Percentiles rank a stretch among this genome's conserved stretches.
Evolutionary conservation across 2,113 vertebrate genomes (phyloP).

Genomic region (Polypterus senegalus): DNA sequence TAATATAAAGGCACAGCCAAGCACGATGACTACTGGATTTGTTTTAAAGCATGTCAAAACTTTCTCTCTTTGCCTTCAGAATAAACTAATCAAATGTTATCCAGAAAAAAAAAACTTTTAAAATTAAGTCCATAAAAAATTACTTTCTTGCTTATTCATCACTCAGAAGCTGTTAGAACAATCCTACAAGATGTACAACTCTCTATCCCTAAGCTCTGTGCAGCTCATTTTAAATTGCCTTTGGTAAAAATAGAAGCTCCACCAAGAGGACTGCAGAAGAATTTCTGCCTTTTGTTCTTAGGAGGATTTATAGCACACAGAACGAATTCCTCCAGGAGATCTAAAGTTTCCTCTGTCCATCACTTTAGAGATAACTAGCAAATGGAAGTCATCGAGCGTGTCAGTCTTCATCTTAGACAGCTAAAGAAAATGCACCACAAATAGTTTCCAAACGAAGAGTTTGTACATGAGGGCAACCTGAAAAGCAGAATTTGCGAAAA

Average conservation of each 20-base stretch:
- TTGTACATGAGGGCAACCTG: too few species aligned
- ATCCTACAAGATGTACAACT: too few species aligned
- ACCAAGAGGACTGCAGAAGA: constrained; percentile 21
- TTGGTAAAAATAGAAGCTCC: constrained; percentile 27
- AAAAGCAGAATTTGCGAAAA: constrained; percentile 11
- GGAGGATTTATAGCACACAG: constrained; percentile 34
- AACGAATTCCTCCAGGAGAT: constrained; percentile 38
- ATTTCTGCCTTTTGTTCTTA: neutral
- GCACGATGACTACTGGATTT: too few species aligned
- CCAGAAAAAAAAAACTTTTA: constrained; percentile 20
- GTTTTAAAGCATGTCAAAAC: too few species aligned
- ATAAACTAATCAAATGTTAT: too few species aligned
- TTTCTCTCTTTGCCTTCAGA: too few species aligned
- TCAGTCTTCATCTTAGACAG: constrained; percentile 34
- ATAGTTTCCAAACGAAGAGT: constrained; percentile 23
- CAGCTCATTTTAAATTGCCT: constrained; percentile 5
- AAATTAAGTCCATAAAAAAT: too few species aligned
- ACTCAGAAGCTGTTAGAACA: constrained; percentile 18
- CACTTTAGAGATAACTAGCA: constrained; percentile 37
- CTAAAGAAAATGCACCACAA: constrained; percentile 30
- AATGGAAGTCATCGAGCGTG: constrained; percentile 41
- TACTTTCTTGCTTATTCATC: constrained; percentile 26
- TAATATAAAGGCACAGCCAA: too few species aligned
- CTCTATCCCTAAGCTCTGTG: constrained; percentile 1
- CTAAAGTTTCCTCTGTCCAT: constrained; percentile 36